A percentile compares a stretch with the other conserved stretches of the same genome.
Evolutionary conservation across 37 sponge, comb jelly and placozoan species (phyloP).

Genomic region (Haliclona indistincta): DNA sequence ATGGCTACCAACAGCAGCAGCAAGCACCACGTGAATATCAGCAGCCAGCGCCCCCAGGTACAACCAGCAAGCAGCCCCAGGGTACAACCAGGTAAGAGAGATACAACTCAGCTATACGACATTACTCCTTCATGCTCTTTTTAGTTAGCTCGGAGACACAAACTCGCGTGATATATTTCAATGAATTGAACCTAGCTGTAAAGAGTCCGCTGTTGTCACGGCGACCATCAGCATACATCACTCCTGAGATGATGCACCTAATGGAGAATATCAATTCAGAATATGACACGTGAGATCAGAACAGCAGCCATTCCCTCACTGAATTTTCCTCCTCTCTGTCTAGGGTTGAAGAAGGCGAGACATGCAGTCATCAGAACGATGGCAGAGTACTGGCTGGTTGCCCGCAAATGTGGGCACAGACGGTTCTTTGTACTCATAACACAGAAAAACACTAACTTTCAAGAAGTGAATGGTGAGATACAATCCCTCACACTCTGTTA

Average conservation of each 20-base stretch:
- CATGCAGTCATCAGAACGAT: constrained; percentile 81
- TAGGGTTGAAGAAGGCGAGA: constrained; percentile 79
- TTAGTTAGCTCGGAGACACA: constrained; percentile 48
- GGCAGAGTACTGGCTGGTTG: constrained; percentile 84
- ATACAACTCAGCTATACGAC: no score
- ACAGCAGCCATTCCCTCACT: constrained; percentile 44
- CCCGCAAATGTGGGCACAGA: constrained; percentile 82
- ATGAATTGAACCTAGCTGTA: constrained; percentile 92
- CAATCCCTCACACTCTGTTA: neutral
- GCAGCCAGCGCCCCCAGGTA: neutral
- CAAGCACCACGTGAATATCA: neutral
- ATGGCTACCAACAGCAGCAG: no score
- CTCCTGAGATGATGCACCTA: constrained; percentile 41
- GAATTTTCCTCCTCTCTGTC: constrained; percentile 89
- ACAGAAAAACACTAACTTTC: constrained; percentile 84
- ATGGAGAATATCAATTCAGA: constrained; percentile 24
- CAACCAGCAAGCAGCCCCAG: neutral
- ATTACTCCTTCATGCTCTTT: no score
- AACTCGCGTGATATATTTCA: constrained; percentile 83
- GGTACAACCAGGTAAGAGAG: no score
- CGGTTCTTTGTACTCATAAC: constrained; percentile 83
- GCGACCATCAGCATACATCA: neutral
- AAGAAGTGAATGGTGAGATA: constrained; percentile 69
- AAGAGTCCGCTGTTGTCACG: constrained; percentile 69
- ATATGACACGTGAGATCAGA: constrained; percentile 24